These are phyloP conservation scores for Hirtodrosophila trivittata DNA, from an alignment of 2,888 invertebrate species.

Conservation along the genomic window DNA sequence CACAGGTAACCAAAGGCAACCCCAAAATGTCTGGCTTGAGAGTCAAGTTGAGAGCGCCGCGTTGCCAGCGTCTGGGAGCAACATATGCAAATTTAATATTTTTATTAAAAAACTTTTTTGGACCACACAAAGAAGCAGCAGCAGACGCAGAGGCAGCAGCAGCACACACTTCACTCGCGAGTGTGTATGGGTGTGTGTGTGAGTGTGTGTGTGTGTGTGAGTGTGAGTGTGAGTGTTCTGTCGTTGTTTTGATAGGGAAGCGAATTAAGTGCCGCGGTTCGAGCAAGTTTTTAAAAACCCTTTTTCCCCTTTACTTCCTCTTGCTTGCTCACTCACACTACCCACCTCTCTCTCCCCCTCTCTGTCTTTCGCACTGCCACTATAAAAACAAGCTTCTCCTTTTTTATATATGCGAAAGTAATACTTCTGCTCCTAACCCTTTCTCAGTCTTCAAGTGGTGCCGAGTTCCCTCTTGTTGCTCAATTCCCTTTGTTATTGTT, in stretches of 20 bases:
- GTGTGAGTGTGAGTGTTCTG: conserved; percentile 26
- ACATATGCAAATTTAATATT: conserved; percentile 79
- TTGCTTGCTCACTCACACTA: neutral
- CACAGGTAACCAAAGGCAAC: conserved; percentile 70
- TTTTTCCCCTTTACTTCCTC: neutral
- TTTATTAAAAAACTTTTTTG: conserved; percentile 78
- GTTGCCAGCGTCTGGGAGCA: conserved; percentile 53
- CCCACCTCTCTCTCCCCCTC: neutral
- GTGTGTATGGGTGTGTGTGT: conserved; percentile 4
- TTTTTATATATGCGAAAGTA: conserved; percentile 18
- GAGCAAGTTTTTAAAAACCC: conserved; percentile 44
- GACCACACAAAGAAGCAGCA: conserved; percentile 54
- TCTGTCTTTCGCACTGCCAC: neutral
- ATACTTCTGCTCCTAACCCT: conserved; percentile 32
- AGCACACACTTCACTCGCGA: conserved; percentile 28
- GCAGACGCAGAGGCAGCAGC: conserved; percentile 22
- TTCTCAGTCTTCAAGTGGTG: conserved; percentile 6
- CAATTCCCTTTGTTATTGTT: conserved; percentile 56
- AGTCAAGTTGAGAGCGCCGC: conserved; percentile 12
- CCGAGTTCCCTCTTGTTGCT: conserved; percentile 31
- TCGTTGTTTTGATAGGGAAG: conserved; percentile 70
- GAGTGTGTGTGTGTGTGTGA: conserved; percentile 4
- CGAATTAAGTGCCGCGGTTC: conserved; percentile 72
- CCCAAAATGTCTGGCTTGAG: conserved; percentile 58
- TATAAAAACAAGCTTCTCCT: conserved; percentile 37